Base-by-base conservation (phyloP, 2,113 vertebrate genomes). In the Coryphaenoides rupestris region DNA sequence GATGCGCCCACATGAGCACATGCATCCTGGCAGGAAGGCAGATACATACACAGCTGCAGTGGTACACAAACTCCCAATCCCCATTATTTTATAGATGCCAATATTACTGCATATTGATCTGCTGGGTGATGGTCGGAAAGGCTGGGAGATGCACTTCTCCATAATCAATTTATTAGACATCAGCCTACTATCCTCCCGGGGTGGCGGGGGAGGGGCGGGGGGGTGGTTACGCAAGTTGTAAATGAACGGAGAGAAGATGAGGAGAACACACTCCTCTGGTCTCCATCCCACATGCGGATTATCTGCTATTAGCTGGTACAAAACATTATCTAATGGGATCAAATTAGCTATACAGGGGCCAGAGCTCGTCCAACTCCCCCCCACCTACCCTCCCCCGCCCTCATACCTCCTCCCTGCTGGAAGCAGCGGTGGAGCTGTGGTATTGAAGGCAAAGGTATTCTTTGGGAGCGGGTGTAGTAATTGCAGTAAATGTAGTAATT, bases 341-440 rank as follows among this genome's bases (percentile, higher is more conserved):
- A 79, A 72, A 82, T 84, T 77, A 79, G 74, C 78, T 62, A n/a
- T 65, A 76, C 82, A 40, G 63, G 72, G 80, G 80, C 58, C 58
- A 66, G 77, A 69, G 82, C 74, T 86, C 77, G 87, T 80, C 84
- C 79, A 84, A 87, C 75, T 76, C 74, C 79, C 82, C 66, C 76
- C 79, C 46, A 70, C 49, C 75, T 75, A 53, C 60, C 60, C 66
- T 83, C 69, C 62, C 72, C 70, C 76, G 73, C 54, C 56, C 63
- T 58, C 50, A 69, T 45, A 82, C 54, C 64, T 86, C 79, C 84
- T n/a, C n/a, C n/a, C 82, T 66, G 85, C 87, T 86, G 84, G 75
- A 77, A 65, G 80, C 84, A 79, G 59, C 60, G 70, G 67, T 58
- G 66, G 76, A 73, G 77, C 81, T 84, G 86, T 85, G 82, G 82